Evolutionary conservation across 2,797 vertebrate species (phyloP).

Genomic region (Molossus molossus): DNA sequence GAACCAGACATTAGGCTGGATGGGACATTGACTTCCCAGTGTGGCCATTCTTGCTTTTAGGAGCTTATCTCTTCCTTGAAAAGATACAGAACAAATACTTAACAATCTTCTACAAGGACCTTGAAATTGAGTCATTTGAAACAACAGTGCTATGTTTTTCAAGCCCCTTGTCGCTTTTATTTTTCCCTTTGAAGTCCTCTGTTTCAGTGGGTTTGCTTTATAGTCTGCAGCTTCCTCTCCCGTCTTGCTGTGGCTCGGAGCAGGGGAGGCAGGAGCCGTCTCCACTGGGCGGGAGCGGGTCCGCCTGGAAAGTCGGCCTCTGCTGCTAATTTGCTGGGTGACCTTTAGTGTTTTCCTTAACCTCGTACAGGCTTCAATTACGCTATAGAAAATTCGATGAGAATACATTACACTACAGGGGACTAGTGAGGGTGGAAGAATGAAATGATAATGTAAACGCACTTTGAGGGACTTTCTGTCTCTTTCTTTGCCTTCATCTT

Average conservation of each 20-base stretch:
- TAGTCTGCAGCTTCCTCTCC: constrained; percentile 67
- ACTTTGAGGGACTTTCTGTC: not conserved
- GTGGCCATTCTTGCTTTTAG: not conserved
- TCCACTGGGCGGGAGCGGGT: not conserved
- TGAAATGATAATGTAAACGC: constrained; percentile 13
- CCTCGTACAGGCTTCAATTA: constrained; percentile 75
- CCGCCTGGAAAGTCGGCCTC: constrained; percentile 57
- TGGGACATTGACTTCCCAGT: not conserved
- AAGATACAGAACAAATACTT: not conserved
- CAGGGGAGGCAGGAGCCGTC: constrained; percentile 28
- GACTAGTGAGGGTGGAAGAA: constrained; percentile 58
- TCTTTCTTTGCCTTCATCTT: constrained; percentile 39
- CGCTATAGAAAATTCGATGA: constrained; percentile 69
- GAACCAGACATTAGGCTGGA: not conserved
- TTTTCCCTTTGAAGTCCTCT: constrained; percentile 33
- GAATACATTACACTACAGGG: constrained; percentile 54
- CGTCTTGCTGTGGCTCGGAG: not conserved
- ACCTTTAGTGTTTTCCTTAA: constrained; percentile 81
- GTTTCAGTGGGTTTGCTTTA: constrained; percentile 54
- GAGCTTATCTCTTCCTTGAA: not conserved
- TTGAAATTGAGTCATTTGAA: constrained; percentile 26
- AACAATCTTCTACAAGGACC: not conserved
- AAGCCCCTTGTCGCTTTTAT: not conserved
- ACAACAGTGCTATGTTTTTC: constrained; percentile 29
- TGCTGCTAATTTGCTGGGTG: constrained; percentile 78